phyloP scores from a whole-genome alignment of 2,888 invertebrate genomes.

The Parnassius mnemosyne region DNA sequence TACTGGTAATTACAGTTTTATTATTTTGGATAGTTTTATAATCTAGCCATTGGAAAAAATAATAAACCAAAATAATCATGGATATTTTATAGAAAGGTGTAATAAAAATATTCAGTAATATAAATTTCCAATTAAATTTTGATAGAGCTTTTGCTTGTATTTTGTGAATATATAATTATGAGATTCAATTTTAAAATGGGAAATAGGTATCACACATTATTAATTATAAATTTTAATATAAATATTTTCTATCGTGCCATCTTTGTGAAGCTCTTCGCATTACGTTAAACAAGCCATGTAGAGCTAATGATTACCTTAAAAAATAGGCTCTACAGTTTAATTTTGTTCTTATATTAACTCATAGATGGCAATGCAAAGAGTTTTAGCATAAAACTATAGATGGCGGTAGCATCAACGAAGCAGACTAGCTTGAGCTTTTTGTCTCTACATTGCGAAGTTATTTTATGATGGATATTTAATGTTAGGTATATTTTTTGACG shows the following conservation, averaged over 20 bases:
- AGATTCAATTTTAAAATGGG: too few relatives aligned
- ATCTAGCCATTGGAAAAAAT: too few relatives aligned
- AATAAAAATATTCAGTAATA: too few relatives aligned
- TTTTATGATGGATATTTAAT: neutral
- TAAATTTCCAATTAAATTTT: neutral
- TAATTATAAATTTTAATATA: too few relatives aligned
- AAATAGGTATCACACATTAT: too few relatives aligned
- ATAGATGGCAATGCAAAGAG: conserved; percentile 12
- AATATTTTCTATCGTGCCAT: conserved; percentile 4
- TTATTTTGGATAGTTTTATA: too few relatives aligned
- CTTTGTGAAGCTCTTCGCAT: neutral
- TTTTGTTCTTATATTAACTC: neutral
- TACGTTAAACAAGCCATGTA: neutral
- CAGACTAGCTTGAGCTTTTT: neutral
- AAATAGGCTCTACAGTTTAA: neutral
- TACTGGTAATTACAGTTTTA: too few relatives aligned
- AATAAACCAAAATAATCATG: too few relatives aligned
- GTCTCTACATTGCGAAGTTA: neutral
- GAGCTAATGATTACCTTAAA: neutral
- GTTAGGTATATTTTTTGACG: neutral
- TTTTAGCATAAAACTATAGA: conserved; percentile 1
- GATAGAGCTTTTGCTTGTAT: neutral
- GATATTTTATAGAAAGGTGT: neutral
- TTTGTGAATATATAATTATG: too few relatives aligned
- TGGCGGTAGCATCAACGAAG: conserved; percentile 6